Percentiles rank a stretch among this genome's conserved stretches.
Conservation (phyloP, 2,113 vertebrate genomes). For the Festucalex cinctus region DNA sequence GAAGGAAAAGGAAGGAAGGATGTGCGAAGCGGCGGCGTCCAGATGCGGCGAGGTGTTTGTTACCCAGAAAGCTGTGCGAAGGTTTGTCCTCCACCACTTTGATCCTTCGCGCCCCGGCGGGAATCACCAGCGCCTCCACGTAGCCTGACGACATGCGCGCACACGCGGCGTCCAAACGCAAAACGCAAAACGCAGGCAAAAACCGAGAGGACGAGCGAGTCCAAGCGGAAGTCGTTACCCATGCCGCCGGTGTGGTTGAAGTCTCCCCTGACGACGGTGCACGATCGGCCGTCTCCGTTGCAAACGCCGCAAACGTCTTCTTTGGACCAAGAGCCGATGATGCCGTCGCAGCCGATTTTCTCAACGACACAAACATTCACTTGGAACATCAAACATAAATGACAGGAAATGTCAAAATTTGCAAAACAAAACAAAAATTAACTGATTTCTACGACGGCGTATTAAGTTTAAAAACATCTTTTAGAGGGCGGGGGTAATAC, state of each 20-base stretch:
- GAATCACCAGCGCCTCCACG: conserved; percentile 90
- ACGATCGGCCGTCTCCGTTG: conserved; percentile 89
- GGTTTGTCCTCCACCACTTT: conserved; percentile 94
- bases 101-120: conserved; percentile 88
- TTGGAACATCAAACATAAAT: too few species aligned
- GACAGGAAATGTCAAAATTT: too few species aligned
- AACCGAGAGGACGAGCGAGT: too few species aligned
- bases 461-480: too few species aligned
- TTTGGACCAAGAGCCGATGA: conserved; percentile 89
- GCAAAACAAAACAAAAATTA: too few species aligned
- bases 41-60: too few species aligned
- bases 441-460: too few species aligned
- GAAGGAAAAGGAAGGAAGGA: too few species aligned
- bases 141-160: conserved; percentile 81
- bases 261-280: conserved; percentile 91
- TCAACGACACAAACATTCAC: conserved; percentile 38
- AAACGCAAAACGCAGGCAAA: too few species aligned
- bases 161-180: conserved; percentile 24
- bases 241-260: conserved; percentile 93
- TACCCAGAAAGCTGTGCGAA: conserved; percentile 97
- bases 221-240: too few species aligned
- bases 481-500: too few species aligned
- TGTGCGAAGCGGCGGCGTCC: too few species aligned
- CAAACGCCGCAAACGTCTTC: conserved; percentile 94
- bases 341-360: conserved; percentile 94